Conservation (phyloP, 2,113 vertebrate species). For the Protobothrops mucrosquamatus region DNA sequence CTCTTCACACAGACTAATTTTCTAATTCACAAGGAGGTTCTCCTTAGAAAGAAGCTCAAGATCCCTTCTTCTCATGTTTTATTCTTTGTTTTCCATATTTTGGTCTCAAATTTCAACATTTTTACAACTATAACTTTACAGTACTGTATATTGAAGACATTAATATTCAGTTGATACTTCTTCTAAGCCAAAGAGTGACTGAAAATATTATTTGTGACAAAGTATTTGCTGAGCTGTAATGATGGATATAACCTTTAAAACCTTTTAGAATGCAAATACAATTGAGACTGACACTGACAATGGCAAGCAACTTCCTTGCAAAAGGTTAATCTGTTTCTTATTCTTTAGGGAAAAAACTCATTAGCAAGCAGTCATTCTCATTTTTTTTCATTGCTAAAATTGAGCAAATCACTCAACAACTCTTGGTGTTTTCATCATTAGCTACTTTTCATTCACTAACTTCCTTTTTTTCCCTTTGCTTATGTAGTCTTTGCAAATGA, state of each 20-base stretch:
- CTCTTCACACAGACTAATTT: too few relatives aligned
- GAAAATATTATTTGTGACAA: constrained; percentile 28
- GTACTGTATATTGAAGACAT: background rate
- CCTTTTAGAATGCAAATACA: constrained; percentile 27
- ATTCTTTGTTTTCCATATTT: background rate
- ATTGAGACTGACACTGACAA: constrained; percentile 27
- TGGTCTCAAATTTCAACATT: background rate
- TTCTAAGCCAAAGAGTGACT: background rate
- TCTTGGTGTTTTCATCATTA: background rate
- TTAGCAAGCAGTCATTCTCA: constrained; percentile 36
- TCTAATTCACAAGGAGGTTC: too few relatives aligned
- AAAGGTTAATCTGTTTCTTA: constrained; percentile 48
- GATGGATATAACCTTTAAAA: constrained; percentile 30
- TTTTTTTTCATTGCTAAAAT: constrained; percentile 13
- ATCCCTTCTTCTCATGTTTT: too few relatives aligned
- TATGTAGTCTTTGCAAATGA: background rate
- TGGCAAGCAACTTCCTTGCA: constrained; percentile 34
- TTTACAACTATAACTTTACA: too few relatives aligned
- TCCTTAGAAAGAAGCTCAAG: too few relatives aligned
- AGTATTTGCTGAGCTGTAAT: constrained; percentile 36
- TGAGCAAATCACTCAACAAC: constrained; percentile 15
- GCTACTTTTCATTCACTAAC: constrained; percentile 24
- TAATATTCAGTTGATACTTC: background rate
- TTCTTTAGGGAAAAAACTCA: background rate
- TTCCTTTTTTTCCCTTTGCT: background rate